These are phyloP conservation scores for Callopanchax toddi DNA, from an alignment of 2,113 vertebrate genomes.

Conservation along the genomic window DNA sequence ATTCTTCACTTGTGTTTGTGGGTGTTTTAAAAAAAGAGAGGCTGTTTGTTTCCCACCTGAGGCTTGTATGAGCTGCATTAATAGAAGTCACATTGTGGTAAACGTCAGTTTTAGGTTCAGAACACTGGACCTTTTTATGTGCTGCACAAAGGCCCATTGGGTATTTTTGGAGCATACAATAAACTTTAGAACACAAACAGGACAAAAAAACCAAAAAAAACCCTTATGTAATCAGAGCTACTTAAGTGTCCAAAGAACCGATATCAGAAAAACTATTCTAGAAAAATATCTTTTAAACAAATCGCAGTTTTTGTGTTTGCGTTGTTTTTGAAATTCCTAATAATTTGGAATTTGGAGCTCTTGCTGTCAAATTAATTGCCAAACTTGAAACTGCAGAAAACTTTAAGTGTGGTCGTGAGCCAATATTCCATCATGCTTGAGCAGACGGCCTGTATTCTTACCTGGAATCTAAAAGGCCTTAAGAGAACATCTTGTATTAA, in stretches of 20 bases:
- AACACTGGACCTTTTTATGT: slow-evolving; percentile 58
- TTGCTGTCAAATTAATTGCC: too few species aligned
- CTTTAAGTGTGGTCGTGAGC: slow-evolving; percentile 37
- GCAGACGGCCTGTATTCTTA: slow-evolving; percentile 46
- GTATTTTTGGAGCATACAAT: slow-evolving; percentile 65
- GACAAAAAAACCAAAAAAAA: too few species aligned
- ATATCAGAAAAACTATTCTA: too few species aligned
- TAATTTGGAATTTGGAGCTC: too few species aligned
- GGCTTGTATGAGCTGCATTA: slow-evolving; percentile 43
- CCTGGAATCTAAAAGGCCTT: slow-evolving; percentile 40
- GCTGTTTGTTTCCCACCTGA: slow-evolving; percentile 21
- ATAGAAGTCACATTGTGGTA: slow-evolving; percentile 66
- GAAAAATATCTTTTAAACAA: too few species aligned
- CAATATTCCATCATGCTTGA: slow-evolving; percentile 59
- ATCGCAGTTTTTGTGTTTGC: too few species aligned
- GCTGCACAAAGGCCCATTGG: slow-evolving; percentile 63
- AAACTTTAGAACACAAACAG: slow-evolving; percentile 57
- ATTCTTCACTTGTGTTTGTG: slow-evolving; percentile 30
- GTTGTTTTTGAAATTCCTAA: too few species aligned
- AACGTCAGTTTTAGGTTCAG: slow-evolving; percentile 45
- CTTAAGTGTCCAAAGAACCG: too few species aligned
- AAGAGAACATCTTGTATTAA: too few species aligned
- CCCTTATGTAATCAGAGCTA: slow-evolving; percentile 66
- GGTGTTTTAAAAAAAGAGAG: slow-evolving; percentile 3
- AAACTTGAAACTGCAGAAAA: slow-evolving; percentile 61